Evolutionary conservation across 2,797 vertebrate genomes (phyloP).

Genomic region (Mormyrus proboscirostris): DNA sequence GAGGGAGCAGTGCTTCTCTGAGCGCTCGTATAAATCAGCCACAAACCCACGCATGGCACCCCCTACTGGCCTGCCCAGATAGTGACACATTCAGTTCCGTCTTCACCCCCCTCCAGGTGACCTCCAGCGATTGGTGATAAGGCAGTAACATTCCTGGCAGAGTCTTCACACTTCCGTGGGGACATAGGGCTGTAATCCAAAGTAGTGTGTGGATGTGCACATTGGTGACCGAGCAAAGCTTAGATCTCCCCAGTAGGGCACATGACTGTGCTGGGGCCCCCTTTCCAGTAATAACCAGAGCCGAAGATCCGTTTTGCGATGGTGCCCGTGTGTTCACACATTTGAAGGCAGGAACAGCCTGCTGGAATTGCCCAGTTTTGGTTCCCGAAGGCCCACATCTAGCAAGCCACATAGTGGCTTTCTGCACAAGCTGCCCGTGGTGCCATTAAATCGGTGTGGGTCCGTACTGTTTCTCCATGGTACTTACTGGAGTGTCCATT

Average conservation of each 20-base stretch:
- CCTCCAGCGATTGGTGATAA: not conserved
- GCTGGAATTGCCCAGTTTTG: not conserved
- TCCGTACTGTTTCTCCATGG: not conserved
- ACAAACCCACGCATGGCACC: not conserved
- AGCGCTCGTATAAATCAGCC: not conserved
- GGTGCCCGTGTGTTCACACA: not conserved
- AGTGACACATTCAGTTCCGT: not conserved
- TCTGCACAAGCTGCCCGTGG: not conserved
- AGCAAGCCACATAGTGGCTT: not conserved
- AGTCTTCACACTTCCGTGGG: not conserved
- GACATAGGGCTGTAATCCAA: not conserved
- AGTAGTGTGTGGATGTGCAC: not conserved
- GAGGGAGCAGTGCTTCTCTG: not conserved
- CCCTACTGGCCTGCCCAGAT: not conserved
- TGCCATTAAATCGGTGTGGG: not conserved
- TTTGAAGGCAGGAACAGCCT: not conserved
- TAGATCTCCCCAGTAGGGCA: not conserved
- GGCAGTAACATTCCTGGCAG: not conserved
- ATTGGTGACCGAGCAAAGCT: not conserved
- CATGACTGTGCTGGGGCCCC: not conserved
- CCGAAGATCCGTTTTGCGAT: not conserved
- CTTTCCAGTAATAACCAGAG: not conserved
- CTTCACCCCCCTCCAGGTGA: not conserved
- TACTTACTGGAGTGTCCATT: not conserved
- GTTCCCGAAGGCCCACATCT: not conserved